These are phyloP conservation scores for Trichomycterus rosablanca DNA, from an alignment of 2,113 vertebrate species.

Conservation along the genomic window DNA sequence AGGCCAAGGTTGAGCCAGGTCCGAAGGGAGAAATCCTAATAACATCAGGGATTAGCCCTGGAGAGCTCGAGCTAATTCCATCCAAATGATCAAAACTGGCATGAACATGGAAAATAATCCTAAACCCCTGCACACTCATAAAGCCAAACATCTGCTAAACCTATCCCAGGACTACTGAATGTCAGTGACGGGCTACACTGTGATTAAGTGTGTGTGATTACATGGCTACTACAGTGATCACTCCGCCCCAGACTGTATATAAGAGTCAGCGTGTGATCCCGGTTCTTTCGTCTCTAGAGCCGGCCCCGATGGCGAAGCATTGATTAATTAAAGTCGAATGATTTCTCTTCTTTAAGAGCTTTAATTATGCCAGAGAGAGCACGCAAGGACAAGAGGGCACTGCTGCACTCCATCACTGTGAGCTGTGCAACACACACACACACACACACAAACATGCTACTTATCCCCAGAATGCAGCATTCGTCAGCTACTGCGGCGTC, in stretches of 20 bases:
- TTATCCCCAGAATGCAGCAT: constrained; percentile 29
- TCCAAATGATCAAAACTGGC: constrained; percentile 52
- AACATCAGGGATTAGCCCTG: constrained; percentile 54
- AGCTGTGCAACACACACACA: background rate
- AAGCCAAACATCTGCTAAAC: constrained; percentile 34
- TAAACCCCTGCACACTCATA: constrained; percentile 39
- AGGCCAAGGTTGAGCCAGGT: background rate
- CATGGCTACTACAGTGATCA: background rate
- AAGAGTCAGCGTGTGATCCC: constrained; percentile 19
- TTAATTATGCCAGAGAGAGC: constrained; percentile 51
- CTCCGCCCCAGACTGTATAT: background rate
- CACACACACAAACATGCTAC: background rate
- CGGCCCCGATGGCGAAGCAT: constrained; percentile 39
- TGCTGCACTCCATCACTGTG: constrained; percentile 47
- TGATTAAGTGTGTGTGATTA: constrained; percentile 8
- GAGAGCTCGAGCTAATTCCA: constrained; percentile 59
- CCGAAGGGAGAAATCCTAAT: constrained; percentile 51
- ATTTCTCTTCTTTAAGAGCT: constrained; percentile 53
- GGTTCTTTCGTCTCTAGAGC: constrained; percentile 26
- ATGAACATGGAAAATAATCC: constrained; percentile 56
- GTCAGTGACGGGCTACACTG: background rate
- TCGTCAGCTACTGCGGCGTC: constrained; percentile 19
- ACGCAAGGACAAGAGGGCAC: constrained; percentile 49
- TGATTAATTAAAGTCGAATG: constrained; percentile 65
- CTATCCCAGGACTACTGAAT: constrained; percentile 16